Conservation (phyloP, 1,140 invertebrate species). For the Cyclargus thomasi region DNA sequence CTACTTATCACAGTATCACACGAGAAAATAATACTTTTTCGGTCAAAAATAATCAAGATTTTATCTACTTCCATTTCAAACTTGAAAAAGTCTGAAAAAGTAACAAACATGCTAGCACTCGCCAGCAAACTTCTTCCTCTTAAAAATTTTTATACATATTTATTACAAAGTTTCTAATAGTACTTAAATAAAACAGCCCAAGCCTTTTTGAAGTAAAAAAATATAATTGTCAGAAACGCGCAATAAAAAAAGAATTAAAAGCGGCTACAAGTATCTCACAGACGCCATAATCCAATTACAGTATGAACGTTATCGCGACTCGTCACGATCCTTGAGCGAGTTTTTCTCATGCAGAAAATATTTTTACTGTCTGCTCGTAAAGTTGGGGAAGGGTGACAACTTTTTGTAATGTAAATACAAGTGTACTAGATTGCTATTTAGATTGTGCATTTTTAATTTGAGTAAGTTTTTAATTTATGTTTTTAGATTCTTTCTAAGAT, state of each 20-base stretch:
- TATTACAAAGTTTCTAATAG: too few relatives aligned
- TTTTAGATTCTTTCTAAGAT: too few relatives aligned
- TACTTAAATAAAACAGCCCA: neutral
- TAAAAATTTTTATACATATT: too few relatives aligned
- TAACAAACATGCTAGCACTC: too few relatives aligned
- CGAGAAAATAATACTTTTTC: too few relatives aligned
- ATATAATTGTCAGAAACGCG: neutral
- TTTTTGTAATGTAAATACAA: slow-evolving; percentile 18
- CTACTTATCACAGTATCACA: too few relatives aligned
- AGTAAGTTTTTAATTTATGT: too few relatives aligned
- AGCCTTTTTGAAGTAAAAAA: neutral
- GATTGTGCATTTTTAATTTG: neutral
- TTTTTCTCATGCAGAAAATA: slow-evolving; percentile 49
- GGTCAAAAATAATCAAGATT: too few relatives aligned
- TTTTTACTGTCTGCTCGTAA: slow-evolving; percentile 36
- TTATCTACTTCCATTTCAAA: too few relatives aligned
- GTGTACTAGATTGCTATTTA: neutral
- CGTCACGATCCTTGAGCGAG: slow-evolving; percentile 43
- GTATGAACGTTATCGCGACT: slow-evolving; percentile 39
- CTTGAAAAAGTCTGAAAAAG: too few relatives aligned
- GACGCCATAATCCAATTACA: slow-evolving; percentile 33
- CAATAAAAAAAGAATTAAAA: slow-evolving; percentile 10
- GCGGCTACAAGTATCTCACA: slow-evolving; percentile 17
- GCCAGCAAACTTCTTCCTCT: too few relatives aligned
- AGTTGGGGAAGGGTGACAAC: slow-evolving; percentile 19